These are phyloP conservation scores for Chelon auratus DNA, from an alignment of 2,797 vertebrate genomes.

Conservation along the genomic window DNA sequence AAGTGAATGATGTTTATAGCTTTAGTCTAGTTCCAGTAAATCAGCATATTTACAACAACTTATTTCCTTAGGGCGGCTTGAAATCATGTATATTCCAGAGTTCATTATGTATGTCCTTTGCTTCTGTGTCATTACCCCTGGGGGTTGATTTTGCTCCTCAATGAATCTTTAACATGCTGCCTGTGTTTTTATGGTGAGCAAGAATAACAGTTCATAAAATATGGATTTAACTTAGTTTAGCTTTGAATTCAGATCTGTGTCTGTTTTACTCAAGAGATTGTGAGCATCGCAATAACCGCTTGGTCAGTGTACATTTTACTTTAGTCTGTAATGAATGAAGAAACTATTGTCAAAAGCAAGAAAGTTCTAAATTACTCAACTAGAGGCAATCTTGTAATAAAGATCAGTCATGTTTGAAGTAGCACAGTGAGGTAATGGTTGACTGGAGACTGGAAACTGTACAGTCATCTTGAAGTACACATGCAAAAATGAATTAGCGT, in stretches of 20 bases:
- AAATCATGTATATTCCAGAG: slow-evolving; percentile 42
- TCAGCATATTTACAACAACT: slow-evolving; percentile 23
- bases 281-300: not conserved
- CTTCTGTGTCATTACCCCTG: slow-evolving; percentile 33
- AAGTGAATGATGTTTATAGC: slow-evolving; percentile 5
- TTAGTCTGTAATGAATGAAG: too few relatives aligned
- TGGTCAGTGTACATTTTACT: too few relatives aligned
- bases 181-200: slow-evolving; percentile 28
- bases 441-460: too few relatives aligned
- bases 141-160: slow-evolving; percentile 45
- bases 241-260: slow-evolving; percentile 41
- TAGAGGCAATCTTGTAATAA: too few relatives aligned
- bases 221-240: slow-evolving; percentile 37
- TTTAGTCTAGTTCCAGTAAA: slow-evolving; percentile 4
- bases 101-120: slow-evolving; percentile 48
- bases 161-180: slow-evolving; percentile 58
- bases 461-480: too few relatives aligned
- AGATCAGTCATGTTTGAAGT: too few relatives aligned
- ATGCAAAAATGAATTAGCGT: too few relatives aligned
- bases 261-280: slow-evolving; percentile 16
- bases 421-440: too few relatives aligned
- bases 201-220: slow-evolving; percentile 47
- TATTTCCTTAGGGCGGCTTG: slow-evolving; percentile 28
- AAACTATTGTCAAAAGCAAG: too few relatives aligned
- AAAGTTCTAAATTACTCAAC: too few relatives aligned